A percentile compares a stretch with the other conserved stretches of the same genome.
phyloP scores from a whole-genome alignment of 2,113 vertebrate genomes.

The Chiloscyllium plagiosum region DNA sequence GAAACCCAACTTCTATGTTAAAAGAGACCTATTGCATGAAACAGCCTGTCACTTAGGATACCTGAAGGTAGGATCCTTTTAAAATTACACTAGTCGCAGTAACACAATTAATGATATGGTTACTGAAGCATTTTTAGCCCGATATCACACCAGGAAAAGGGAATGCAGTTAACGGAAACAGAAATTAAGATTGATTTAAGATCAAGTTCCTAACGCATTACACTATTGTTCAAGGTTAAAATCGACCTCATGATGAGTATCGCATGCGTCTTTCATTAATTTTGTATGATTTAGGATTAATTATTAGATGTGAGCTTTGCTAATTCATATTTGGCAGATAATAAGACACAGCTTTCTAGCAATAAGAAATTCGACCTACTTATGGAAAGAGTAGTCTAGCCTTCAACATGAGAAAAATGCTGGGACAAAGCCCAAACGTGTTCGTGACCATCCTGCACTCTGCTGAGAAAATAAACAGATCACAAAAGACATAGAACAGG shows the following conservation, averaged over 20 bases:
- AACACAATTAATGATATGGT: too few species aligned
- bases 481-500: background rate
- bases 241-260: background rate
- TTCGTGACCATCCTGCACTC: background rate
- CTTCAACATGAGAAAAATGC: background rate
- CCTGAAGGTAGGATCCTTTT: background rate
- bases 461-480: background rate
- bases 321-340: background rate
- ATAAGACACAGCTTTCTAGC: background rate
- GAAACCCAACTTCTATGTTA: background rate
- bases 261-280: background rate
- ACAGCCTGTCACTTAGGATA: background rate
- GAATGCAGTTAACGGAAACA: background rate
- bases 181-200: background rate
- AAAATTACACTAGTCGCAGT: background rate
- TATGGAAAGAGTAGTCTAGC: background rate
- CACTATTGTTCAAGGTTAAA: background rate
- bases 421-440: background rate
- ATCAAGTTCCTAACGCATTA: background rate
- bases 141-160: background rate
- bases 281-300: background rate
- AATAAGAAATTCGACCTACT: background rate
- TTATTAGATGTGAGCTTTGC: background rate
- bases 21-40: background rate
- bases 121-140: background rate